phyloP scores from a whole-genome alignment of 1,140 invertebrate genomes.

The Trichomalopsis sarcophagae region DNA sequence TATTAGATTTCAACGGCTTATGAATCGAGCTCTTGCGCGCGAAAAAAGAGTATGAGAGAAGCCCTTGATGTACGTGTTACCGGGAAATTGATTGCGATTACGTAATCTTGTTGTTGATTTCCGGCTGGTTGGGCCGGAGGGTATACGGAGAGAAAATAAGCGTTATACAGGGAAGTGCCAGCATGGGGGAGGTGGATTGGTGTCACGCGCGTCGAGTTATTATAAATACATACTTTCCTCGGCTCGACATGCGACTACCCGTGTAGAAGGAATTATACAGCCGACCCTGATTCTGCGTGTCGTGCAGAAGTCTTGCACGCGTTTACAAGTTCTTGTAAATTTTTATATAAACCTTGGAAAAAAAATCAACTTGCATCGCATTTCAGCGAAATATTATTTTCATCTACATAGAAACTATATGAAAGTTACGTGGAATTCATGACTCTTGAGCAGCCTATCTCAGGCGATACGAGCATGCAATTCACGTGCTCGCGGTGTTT shows the following conservation, averaged over 20 bases:
- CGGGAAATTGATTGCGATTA: not conserved
- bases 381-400: too few relatives aligned
- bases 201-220: slow-evolving; percentile 3
- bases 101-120: not conserved
- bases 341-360: too few relatives aligned
- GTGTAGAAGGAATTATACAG: not conserved
- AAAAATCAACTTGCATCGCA: too few relatives aligned
- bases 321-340: too few relatives aligned
- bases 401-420: too few relatives aligned
- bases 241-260: not conserved
- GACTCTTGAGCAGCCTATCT: too few relatives aligned
- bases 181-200: not conserved
- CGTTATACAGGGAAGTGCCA: not conserved
- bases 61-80: not conserved
- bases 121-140: too few relatives aligned
- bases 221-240: not conserved
- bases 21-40: too few relatives aligned
- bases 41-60: not conserved
- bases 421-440: too few relatives aligned
- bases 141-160: not conserved
- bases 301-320: not conserved
- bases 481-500: too few relatives aligned
- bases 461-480: too few relatives aligned
- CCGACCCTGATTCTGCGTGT: not conserved
- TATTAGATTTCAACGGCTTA: not conserved